phyloP scores from a whole-genome alignment of 2,888 invertebrate genomes.

The Cantharis rustica region DNA sequence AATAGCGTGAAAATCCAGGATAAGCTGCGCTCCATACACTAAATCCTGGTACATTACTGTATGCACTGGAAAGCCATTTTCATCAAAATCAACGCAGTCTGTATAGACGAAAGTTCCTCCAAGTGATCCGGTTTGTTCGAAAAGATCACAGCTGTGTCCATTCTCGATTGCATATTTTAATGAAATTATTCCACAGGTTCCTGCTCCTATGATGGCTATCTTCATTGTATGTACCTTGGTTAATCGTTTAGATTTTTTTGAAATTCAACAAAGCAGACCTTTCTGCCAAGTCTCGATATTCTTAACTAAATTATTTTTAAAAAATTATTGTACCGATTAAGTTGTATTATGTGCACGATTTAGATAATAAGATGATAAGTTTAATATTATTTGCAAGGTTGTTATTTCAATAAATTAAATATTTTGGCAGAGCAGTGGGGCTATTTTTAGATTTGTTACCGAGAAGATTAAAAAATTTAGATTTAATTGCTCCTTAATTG shows the following conservation, averaged over 20 bases:
- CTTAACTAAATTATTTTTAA: not conserved
- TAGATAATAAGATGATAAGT: too few species aligned
- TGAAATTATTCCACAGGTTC: conserved; percentile 65
- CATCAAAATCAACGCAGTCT: conserved; percentile 65
- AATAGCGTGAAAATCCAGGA: not conserved
- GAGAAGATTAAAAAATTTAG: too few species aligned
- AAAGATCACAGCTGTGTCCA: conserved; percentile 62
- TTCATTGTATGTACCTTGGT: conserved; percentile 39
- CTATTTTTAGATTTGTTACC: too few species aligned
- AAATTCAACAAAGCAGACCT: not conserved
- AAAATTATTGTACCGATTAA: too few species aligned
- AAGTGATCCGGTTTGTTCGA: conserved; percentile 68
- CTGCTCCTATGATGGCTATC: conserved; percentile 75
- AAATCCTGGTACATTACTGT: conserved; percentile 82
- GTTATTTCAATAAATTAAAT: too few species aligned
- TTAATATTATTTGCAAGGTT: too few species aligned
- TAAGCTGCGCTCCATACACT: conserved; percentile 56
- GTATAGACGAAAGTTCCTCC: conserved; percentile 85
- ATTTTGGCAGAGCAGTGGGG: too few species aligned
- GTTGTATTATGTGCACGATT: too few species aligned
- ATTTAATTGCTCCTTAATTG: too few species aligned
- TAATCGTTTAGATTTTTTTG: not conserved
- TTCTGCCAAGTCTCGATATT: not conserved
- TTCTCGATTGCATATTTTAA: conserved; percentile 37
- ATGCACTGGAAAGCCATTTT: conserved; percentile 71